Evolutionary conservation across 2,888 invertebrate genomes (phyloP), one percentile per base, ranked within the genome.

Genomic region (Epinotia demarniana): DNA sequence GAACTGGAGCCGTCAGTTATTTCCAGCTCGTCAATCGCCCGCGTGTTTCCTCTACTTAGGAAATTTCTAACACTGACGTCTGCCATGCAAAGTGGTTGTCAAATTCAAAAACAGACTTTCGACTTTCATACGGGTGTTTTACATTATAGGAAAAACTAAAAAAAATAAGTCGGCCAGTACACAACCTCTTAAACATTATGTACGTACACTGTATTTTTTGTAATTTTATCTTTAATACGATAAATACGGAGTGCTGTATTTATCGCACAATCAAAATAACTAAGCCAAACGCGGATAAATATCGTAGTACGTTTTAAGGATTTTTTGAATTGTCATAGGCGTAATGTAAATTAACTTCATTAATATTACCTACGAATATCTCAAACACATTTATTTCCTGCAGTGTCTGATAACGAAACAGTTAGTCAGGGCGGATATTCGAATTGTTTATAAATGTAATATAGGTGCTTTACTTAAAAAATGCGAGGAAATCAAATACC

Each of bases 11-110:
- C 85, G 84, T 85, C 83, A 81, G 87, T 89, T 93, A 92, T 93
- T 93, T 91, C 78, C 66, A 88, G 88, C 80, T 79, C 86, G 89
- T 92, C 92, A 92, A 87, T 90, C 89, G 86, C 77, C 84, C 78
- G 82, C 80, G 79, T 81, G 84, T 84, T 88, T 85, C 85, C 82
- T 87, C 71, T 84, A 83, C 83, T 81, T 81, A 84, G 83, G 81
- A 84, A 69, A 85, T 80, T 81, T 81, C 74, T 78, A 80, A 75
- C 72, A 81, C 76, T 77, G 80, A 82, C 78, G 58, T 49, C 60
- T 82, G 85, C 84, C 82, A 81, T 80, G 83, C 85, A 81, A 83
- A 84, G 69, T 77, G 74, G 73, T 81, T 81, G 79, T 82, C 80
- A 46, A 23, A 60, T 43, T 49, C 19, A 9, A 16, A 64, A 49